Evolutionary conservation across 2,797 vertebrate genomes (phyloP).

Genomic region (Pelodytes ibericus): DNA sequence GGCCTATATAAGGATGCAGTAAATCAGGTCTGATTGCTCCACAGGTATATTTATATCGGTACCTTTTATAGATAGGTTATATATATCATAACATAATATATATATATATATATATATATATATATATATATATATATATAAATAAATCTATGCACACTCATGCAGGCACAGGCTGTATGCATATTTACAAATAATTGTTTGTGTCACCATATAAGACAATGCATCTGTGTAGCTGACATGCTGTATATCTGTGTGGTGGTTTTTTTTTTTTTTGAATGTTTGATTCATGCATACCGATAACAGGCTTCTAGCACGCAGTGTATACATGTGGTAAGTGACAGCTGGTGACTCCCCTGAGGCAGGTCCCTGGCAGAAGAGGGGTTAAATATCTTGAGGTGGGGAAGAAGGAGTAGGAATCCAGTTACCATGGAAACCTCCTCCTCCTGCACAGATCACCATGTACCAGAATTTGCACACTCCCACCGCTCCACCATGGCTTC

Average conservation of each 20-base stretch:
- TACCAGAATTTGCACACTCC: conserved; percentile 52
- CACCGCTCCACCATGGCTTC: conserved; percentile 32
- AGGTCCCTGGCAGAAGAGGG: conserved; percentile 26
- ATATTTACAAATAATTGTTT: neutral
- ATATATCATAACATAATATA: too few species aligned
- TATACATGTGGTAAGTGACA: conserved; percentile 30
- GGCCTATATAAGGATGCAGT: too few species aligned
- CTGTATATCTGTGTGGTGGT: neutral
- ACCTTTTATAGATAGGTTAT: too few species aligned
- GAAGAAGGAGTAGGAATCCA: conserved; percentile 42
- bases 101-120: too few species aligned
- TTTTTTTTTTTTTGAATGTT: too few species aligned
- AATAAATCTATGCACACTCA: too few species aligned
- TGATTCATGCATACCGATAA: neutral
- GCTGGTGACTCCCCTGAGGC: conserved; percentile 45
- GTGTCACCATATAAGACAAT: neutral
- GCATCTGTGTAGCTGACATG: neutral
- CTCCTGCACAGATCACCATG: conserved; percentile 53
- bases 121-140: too few species aligned
- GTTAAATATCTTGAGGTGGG: conserved; percentile 40
- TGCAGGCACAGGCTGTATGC: neutral
- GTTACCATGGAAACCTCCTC: conserved; percentile 56
- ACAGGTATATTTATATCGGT: too few species aligned
- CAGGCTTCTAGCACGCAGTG: neutral
- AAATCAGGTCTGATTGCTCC: too few species aligned